phyloP scores from a whole-genome alignment of 2,113 vertebrate species.

The Petromus typicus region DNA sequence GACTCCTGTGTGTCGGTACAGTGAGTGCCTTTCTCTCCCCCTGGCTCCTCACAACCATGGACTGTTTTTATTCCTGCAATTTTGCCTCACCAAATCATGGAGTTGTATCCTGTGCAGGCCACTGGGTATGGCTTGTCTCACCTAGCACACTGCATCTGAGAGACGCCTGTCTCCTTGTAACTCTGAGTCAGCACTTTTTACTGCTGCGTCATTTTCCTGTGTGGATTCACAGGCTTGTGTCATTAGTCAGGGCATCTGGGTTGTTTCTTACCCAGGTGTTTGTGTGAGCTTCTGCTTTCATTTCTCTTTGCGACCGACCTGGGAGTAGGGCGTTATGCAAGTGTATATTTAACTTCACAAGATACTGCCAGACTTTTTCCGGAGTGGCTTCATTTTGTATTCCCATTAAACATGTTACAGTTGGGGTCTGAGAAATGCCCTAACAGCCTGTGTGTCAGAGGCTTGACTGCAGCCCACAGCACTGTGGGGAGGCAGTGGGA shows the following conservation, averaged over 20 bases:
- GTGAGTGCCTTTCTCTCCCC: not conserved
- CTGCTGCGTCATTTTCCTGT: not conserved
- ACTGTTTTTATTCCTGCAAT: not conserved
- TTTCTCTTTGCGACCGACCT: not conserved
- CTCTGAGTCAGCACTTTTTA: not conserved
- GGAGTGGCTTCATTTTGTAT: not conserved
- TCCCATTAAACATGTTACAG: not conserved
- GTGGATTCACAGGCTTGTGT: not conserved
- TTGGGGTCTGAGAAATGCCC: not conserved
- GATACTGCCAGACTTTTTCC: not conserved
- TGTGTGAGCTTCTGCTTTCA: not conserved
- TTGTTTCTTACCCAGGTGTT: not conserved
- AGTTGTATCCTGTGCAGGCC: not conserved
- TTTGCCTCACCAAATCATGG: not conserved
- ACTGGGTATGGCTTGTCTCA: not conserved
- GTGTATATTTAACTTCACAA: not conserved
- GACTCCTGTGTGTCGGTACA: not conserved
- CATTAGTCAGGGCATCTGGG: not conserved
- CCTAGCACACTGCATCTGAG: not conserved
- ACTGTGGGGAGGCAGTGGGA: not conserved
- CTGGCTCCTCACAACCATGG: not conserved
- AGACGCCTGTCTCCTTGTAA: not conserved
- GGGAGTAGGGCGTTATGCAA: not conserved
- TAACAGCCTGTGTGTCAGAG: not conserved
- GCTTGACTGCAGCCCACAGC: not conserved